Evolutionary conservation across 2,888 invertebrate species (phyloP), one percentile per base, ranked within the genome.

Genomic region (Schizotus pectinicornis): DNA sequence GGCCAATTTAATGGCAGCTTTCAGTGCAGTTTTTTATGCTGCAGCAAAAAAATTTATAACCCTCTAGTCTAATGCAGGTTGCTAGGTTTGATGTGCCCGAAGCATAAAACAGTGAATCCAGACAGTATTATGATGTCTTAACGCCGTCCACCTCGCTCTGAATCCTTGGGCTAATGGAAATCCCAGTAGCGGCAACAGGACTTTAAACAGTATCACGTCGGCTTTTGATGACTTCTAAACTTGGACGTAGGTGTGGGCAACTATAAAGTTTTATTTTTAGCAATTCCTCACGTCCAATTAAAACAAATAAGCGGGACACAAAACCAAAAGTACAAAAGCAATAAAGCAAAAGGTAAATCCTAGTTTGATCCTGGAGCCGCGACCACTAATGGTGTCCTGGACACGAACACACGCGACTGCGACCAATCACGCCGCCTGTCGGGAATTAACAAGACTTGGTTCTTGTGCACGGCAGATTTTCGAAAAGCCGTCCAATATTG

Each of bases 271-370:
- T 54, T 46, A 14, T 46, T 13, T 8, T 31, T 9, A 37, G n/a
- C 33, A 12, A 9, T 41, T 43, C 11, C 33, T 7, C 12, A 30
- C 8, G 30, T 51, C 54, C 53, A 61, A 63, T 63, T 54, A 60
- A 46, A 56, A 12, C 52, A 53, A 51, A 51, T 54, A 59, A 64
- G 52, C 58, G 56, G 52, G 64, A 65, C 61, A 59, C 56, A 52
- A 43, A 54, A 53, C 32, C 37, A 53, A 60, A 61, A 43, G 56
- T 55, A 59, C 53, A 56, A 67, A 68, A 66, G 68, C 70, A 70
- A 70, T 69, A 70, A 69, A 67, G 67, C 63, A 60, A 39, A 65
- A 67, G 65, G 70, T 69, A 70, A 73, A 72, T 70, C 70, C 71
- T 42, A 33, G 54, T 55, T 61, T 71, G 71, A 70, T 69, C 71